Evolutionary conservation across 2,888 invertebrate genomes (phyloP).

Genomic region (Dicranocentrus wangi): DNA sequence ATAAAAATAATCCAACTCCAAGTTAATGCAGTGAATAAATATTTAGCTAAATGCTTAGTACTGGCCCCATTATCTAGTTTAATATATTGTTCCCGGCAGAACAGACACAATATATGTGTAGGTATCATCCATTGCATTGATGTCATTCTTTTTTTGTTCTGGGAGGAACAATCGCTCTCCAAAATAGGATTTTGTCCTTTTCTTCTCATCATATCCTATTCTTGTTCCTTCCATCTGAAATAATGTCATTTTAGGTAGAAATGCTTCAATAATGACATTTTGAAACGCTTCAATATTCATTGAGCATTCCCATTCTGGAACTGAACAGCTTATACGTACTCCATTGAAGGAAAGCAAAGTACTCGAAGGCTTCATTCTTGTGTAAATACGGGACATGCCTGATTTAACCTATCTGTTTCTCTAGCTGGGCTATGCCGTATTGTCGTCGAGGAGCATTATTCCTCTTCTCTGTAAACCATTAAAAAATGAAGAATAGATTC

Average conservation of each 20-base stretch:
- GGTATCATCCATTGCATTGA: conserved; percentile 35
- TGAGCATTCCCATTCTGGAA: neutral
- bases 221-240: conserved; percentile 31
- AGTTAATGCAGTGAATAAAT: too few species aligned
- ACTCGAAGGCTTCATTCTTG: too few species aligned
- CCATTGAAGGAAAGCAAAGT: too few species aligned
- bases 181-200: conserved; percentile 34
- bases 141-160: conserved; percentile 32
- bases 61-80: too few species aligned
- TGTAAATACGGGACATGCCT: neutral
- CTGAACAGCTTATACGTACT: too few species aligned
- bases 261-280: conserved; percentile 47
- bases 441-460: too few species aligned
- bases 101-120: conserved; percentile 11
- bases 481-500: too few species aligned
- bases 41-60: too few species aligned
- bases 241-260: conserved; percentile 43
- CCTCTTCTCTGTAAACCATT: too few species aligned
- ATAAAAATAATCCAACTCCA: too few species aligned
- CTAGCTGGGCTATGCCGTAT: too few species aligned
- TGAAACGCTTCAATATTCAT: conserved; percentile 46
- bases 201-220: neutral
- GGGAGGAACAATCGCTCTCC: conserved; percentile 32
- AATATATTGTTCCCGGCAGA: too few species aligned
- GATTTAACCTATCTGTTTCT: neutral